Conservation (phyloP, 2,797 vertebrate species). For the Sparidentex hasta region DNA sequence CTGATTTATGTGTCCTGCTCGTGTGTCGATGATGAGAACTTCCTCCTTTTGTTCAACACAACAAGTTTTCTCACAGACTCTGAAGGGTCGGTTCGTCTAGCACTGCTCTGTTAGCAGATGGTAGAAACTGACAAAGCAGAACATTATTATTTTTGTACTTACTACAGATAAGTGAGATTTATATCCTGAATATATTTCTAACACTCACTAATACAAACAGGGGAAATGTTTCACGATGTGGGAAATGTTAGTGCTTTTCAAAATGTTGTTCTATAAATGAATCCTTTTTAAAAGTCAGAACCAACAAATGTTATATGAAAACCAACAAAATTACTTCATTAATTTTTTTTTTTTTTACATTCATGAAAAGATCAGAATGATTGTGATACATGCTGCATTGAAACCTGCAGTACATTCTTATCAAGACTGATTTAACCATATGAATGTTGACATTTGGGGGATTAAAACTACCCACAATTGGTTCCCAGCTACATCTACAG, state of each 20-base stretch:
- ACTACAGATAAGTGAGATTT: too few species aligned
- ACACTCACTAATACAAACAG: too few species aligned
- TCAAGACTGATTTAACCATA: not conserved
- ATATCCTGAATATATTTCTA: too few species aligned
- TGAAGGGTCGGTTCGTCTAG: not conserved
- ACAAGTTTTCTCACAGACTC: not conserved
- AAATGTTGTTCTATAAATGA: too few species aligned
- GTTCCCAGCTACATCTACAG: too few species aligned
- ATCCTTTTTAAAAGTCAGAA: too few species aligned
- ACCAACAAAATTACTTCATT: too few species aligned
- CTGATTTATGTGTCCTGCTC: not conserved
- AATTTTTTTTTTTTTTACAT: not conserved
- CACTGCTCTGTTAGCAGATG: not conserved
- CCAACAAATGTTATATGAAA: too few species aligned
- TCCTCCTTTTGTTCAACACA: not conserved
- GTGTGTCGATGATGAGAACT: not conserved
- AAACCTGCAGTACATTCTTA: not conserved
- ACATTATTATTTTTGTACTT: not conserved
- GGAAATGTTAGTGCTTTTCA: too few species aligned
- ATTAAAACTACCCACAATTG: too few species aligned
- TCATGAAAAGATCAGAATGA: not conserved
- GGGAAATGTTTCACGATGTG: too few species aligned
- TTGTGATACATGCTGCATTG: not conserved
- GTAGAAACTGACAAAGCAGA: not conserved
- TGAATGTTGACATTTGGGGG: too few species aligned